phyloP scores from a whole-genome alignment of 2,113 vertebrate species.

The Sardina pilchardus region DNA sequence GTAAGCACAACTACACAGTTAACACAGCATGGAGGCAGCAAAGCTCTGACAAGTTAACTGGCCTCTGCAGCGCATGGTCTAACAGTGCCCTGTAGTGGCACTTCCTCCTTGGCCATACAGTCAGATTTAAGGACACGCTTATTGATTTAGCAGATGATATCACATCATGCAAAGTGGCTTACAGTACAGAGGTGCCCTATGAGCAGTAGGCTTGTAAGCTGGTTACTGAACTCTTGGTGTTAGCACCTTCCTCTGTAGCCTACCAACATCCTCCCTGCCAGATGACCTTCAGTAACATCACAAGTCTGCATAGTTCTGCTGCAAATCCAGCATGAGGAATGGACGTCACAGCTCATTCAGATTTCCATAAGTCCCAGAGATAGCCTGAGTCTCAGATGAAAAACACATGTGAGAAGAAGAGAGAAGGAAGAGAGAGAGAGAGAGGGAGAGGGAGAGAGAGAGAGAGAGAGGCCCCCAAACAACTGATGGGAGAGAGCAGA shows the following conservation, averaged over 20 bases:
- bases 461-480: not conserved
- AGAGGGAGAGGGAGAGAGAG: constrained; percentile 12
- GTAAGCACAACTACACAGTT: not conserved
- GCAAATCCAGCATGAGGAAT: constrained; percentile 64
- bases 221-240: not conserved
- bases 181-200: not conserved
- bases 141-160: not conserved
- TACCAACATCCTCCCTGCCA: not conserved
- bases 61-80: not conserved
- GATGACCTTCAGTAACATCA: not conserved
- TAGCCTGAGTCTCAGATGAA: constrained; percentile 60
- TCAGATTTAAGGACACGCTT: not conserved
- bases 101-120: not conserved
- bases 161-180: not conserved
- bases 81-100: not conserved
- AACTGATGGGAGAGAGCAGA: not conserved
- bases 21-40: not conserved
- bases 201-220: not conserved
- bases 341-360: constrained; percentile 66
- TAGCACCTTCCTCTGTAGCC: not conserved
- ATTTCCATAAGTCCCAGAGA: constrained; percentile 74
- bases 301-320: constrained; percentile 19
- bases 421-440: constrained; percentile 33
- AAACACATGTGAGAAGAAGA: constrained; percentile 67
- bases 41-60: not conserved